phyloP scores from a whole-genome alignment of 2,888 invertebrate genomes.

The Nephrotoma appendiculata region DNA sequence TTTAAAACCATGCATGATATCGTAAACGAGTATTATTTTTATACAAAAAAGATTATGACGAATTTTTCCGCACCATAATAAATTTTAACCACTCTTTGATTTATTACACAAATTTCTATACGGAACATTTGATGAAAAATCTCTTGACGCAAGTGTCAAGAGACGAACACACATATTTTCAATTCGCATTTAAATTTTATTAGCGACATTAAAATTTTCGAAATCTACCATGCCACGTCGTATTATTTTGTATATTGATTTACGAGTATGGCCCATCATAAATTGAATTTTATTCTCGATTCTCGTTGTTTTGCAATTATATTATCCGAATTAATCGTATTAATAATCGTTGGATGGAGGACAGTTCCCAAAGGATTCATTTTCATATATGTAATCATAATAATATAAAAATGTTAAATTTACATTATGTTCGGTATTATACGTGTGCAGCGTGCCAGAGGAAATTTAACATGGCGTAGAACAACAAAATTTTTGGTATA shows the following conservation, averaged over 20 bases:
- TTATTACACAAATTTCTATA: not conserved
- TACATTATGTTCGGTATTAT: not conserved
- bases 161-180: not conserved
- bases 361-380: not conserved
- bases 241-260: not conserved
- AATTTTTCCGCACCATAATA: not conserved
- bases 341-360: not conserved
- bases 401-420: not conserved
- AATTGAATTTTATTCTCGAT: not conserved
- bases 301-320: not conserved
- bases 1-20: too few species aligned
- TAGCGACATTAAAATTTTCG: not conserved
- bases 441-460: too few species aligned
- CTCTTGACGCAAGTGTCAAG: not conserved
- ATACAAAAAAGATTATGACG: not conserved
- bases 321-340: not conserved
- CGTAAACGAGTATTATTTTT: too few species aligned
- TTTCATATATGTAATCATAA: not conserved
- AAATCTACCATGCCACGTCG: not conserved
- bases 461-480: too few species aligned
- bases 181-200: not conserved
- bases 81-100: not conserved
- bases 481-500: not conserved
- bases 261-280: not conserved
- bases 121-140: not conserved